phyloP scores from a whole-genome alignment of 2,113 vertebrate species.

The Dermatemys mawii region DNA sequence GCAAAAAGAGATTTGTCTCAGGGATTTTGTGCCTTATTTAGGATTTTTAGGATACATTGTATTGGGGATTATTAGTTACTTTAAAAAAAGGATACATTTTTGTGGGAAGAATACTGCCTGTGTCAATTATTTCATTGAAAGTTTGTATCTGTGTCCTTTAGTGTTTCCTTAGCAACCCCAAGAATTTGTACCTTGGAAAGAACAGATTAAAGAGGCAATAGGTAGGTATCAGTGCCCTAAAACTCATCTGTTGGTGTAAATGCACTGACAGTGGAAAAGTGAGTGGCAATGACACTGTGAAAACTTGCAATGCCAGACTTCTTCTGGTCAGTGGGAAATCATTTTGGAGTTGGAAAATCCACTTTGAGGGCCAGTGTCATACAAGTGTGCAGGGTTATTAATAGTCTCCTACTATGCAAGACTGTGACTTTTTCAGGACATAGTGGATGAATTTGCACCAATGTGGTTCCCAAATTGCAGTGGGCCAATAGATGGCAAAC shows the following conservation, averaged over 20 bases:
- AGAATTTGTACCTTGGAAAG: background rate
- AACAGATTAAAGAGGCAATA: background rate
- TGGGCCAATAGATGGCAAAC: too few species aligned
- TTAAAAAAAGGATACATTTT: too few species aligned
- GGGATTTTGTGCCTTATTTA: too few species aligned
- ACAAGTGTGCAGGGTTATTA: background rate
- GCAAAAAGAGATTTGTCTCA: too few species aligned
- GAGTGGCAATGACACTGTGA: background rate
- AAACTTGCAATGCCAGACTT: background rate
- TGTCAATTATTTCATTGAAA: background rate
- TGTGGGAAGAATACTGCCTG: background rate
- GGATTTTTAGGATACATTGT: too few species aligned
- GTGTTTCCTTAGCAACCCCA: background rate
- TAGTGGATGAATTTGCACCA: background rate
- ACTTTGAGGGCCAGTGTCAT: background rate
- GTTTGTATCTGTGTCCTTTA: background rate
- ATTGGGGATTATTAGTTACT: too few species aligned
- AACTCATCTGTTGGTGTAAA: background rate
- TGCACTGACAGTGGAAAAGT: background rate
- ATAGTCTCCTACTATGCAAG: background rate
- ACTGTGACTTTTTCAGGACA: background rate
- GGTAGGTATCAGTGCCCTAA: background rate
- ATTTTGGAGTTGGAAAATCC: background rate
- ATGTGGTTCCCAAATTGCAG: background rate
- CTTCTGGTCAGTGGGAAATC: background rate